phyloP scores from a whole-genome alignment of 2,797 vertebrate genomes.

The Pitangus sulphuratus region DNA sequence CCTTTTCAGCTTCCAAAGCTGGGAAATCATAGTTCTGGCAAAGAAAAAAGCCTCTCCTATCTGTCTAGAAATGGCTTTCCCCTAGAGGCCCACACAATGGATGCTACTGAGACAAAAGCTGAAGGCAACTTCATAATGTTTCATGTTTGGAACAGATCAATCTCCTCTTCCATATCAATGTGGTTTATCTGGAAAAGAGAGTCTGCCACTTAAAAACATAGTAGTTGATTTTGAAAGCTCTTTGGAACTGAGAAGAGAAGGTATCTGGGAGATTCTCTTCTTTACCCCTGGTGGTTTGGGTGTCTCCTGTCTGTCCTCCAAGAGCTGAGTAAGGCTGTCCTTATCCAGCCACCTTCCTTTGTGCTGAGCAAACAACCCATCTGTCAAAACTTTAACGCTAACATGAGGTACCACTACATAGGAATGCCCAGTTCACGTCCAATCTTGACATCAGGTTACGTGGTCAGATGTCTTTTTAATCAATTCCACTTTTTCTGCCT shows the following conservation, averaged over 20 bases:
- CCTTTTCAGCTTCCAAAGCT: background rate
- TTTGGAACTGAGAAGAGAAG: background rate
- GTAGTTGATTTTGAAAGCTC: background rate
- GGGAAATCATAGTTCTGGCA: background rate
- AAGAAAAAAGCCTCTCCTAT: background rate
- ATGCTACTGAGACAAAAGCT: background rate
- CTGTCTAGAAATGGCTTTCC: background rate
- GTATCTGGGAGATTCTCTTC: background rate
- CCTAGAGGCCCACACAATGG: background rate
- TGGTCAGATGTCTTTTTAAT: background rate
- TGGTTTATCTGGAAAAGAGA: background rate
- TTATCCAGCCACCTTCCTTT: background rate
- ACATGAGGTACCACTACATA: background rate
- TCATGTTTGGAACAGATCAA: background rate
- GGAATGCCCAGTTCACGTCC: background rate
- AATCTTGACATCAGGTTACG: background rate
- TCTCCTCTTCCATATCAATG: background rate
- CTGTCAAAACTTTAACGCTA: conserved; percentile 31
- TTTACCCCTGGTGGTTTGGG: background rate
- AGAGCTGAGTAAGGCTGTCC: conserved; percentile 13
- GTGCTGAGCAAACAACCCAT: conserved; percentile 6
- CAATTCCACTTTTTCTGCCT: background rate
- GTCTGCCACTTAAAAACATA: background rate
- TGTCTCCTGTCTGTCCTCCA: background rate
- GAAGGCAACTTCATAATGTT: background rate